These are phyloP conservation scores for Chelonus insularis DNA, from an alignment of 1,140 invertebrate genomes.

Conservation along the genomic window DNA sequence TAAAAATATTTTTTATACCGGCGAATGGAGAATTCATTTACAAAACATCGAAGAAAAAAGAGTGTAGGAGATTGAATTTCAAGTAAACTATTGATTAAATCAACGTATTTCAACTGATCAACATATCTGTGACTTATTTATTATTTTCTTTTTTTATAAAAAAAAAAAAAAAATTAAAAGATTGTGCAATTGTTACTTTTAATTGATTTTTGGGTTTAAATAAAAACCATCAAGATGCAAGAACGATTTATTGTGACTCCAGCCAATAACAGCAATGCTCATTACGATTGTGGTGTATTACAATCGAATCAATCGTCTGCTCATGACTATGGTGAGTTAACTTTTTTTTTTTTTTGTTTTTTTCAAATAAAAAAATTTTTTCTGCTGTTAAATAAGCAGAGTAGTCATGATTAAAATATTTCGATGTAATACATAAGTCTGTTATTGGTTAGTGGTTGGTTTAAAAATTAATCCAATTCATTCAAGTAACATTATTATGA, in stretches of 20 bases:
- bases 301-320: slow-evolving; percentile 28
- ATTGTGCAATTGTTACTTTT: not conserved
- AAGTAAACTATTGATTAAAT: too few species aligned
- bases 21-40: slow-evolving; percentile 42
- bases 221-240: slow-evolving; percentile 24
- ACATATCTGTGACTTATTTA: too few species aligned
- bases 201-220: not conserved
- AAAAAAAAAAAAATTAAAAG: too few species aligned
- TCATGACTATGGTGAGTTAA: slow-evolving; percentile 41
- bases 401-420: too few species aligned
- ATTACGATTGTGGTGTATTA: slow-evolving; percentile 30
- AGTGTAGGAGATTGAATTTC: slow-evolving; percentile 38
- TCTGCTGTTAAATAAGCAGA: too few species aligned
- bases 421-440: too few species aligned
- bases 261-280: slow-evolving; percentile 32
- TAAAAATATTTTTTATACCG: not conserved
- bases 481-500: too few species aligned
- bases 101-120: too few species aligned
- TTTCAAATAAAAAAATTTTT: too few species aligned
- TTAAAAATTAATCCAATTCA: too few species aligned
- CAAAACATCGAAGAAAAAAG: slow-evolving; percentile 36
- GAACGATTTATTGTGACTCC: slow-evolving; percentile 46
- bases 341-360: not conserved
- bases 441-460: too few species aligned
- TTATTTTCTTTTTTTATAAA: too few species aligned